These are phyloP conservation scores for Siniperca scherzeri DNA, from an alignment of 2,797 vertebrate genomes.

Conservation along the genomic window DNA sequence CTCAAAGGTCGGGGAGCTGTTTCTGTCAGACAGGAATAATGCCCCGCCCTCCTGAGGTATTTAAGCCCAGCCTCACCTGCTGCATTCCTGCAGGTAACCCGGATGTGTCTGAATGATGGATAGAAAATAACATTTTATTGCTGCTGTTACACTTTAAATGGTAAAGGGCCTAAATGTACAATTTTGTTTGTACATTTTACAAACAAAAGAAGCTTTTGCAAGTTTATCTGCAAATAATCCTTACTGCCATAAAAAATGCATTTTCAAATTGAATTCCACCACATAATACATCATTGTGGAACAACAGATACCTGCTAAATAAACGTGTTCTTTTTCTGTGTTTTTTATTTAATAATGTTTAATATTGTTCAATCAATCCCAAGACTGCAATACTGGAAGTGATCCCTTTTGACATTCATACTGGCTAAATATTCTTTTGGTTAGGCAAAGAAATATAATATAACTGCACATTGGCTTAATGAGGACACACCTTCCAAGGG, in stretches of 20 bases:
- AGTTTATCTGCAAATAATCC: background rate
- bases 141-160: background rate
- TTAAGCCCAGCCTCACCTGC: constrained; percentile 56
- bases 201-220: background rate
- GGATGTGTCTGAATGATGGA: constrained; percentile 42
- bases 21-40: constrained; percentile 37
- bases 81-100: constrained; percentile 62
- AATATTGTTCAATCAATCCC: too few species aligned
- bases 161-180: background rate
- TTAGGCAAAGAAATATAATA: background rate
- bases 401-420: background rate
- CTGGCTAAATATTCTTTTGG: too few species aligned
- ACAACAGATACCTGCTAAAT: too few species aligned
- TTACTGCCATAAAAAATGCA: background rate
- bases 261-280: background rate
- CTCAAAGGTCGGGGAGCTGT: constrained; percentile 60
- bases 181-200: background rate
- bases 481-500: background rate
- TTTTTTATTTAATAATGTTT: too few species aligned
- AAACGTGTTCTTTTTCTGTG: too few species aligned
- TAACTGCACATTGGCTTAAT: background rate
- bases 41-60: constrained; percentile 72
- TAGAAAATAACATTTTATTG: background rate
- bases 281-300: background rate
- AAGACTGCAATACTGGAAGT: too few species aligned